phyloP scores from a whole-genome alignment of 2,797 vertebrate genomes.

The Chelon labrosus region DNA sequence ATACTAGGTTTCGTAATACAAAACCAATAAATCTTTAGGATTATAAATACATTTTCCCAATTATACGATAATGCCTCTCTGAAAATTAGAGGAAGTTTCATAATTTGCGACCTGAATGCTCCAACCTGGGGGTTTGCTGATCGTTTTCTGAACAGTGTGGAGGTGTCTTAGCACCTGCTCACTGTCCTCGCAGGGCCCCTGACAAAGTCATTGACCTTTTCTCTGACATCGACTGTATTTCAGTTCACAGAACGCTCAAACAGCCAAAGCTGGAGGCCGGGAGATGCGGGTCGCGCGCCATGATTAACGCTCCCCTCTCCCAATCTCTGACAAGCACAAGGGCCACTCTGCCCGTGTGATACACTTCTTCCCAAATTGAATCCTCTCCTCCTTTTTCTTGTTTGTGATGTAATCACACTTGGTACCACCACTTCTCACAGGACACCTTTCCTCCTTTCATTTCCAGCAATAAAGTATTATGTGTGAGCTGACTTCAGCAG shows the following conservation, averaged over 20 bases:
- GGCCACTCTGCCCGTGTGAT: constrained; percentile 76
- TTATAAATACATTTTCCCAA: not conserved
- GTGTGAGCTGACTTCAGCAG: constrained; percentile 61
- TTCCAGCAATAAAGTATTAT: constrained; percentile 74
- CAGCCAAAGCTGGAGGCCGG: constrained; percentile 51
- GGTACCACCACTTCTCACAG: constrained; percentile 60
- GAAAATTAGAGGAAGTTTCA: not conserved
- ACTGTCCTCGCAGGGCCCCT: constrained; percentile 56
- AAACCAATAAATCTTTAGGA: not conserved
- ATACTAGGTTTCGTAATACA: not conserved
- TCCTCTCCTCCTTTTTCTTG: constrained; percentile 68
- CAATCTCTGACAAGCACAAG: constrained; percentile 84
- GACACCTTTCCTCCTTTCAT: constrained; percentile 75
- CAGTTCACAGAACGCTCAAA: constrained; percentile 60
- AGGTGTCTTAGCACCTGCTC: constrained; percentile 51
- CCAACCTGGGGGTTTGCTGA: constrained; percentile 21
- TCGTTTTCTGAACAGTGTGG: constrained; percentile 16
- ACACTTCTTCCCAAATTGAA: constrained; percentile 83
- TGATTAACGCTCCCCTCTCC: constrained; percentile 77
- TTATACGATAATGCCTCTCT: not conserved
- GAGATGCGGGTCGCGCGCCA: constrained; percentile 43
- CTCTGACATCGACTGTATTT: constrained; percentile 76
- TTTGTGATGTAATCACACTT: constrained; percentile 77
- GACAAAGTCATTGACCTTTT: constrained; percentile 79
- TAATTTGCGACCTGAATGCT: constrained; percentile 13